Conservation (phyloP, 2,113 vertebrate species). For the Bungarus multicinctus region DNA sequence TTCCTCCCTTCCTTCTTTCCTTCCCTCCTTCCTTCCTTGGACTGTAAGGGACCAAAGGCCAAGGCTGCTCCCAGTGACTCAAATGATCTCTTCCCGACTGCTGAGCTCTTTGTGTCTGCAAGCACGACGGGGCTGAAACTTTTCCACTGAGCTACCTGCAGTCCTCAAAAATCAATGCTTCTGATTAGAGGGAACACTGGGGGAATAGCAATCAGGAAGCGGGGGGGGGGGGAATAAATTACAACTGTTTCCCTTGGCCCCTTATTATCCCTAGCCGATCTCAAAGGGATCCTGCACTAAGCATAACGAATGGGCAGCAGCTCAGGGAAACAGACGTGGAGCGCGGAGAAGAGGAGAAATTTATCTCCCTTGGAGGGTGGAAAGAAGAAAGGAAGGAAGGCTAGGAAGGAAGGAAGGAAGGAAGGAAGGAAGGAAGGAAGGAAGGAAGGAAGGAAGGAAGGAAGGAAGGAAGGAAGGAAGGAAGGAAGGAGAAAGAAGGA, state of each 20-base stretch:
- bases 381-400: background rate
- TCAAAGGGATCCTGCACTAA: background rate
- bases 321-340: background rate
- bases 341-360: background rate
- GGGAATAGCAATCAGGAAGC: constrained; percentile 21
- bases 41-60: background rate
- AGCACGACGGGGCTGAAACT: background rate
- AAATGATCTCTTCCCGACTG: background rate
- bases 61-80: background rate
- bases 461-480: background rate
- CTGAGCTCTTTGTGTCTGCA: background rate
- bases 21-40: background rate
- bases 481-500: background rate
- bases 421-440: background rate
- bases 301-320: background rate
- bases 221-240: constrained; percentile 1
- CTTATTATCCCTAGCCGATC: background rate
- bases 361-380: background rate
- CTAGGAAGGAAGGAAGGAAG: background rate
- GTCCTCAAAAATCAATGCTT: constrained; percentile 18
- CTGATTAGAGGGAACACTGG: background rate
- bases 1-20: no score
- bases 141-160: background rate
- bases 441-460: background rate
- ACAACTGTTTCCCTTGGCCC: background rate